A percentile compares a stretch with the other conserved stretches of the same genome.
phyloP scores from a whole-genome alignment of 1,140 invertebrate genomes.

The Agraylea sexmaculata region DNA sequence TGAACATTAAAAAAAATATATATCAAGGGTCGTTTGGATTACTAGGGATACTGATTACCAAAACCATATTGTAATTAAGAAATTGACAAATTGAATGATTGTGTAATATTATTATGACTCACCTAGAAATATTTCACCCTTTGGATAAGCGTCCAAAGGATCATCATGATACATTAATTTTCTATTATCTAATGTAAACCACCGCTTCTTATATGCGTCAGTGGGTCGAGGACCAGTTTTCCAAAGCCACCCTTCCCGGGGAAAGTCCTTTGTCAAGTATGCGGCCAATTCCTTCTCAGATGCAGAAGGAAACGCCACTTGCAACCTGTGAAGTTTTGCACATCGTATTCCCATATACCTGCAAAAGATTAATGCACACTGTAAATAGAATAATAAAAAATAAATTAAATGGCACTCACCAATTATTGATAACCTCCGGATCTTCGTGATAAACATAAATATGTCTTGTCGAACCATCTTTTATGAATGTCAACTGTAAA shows the following conservation, averaged over 20 bases:
- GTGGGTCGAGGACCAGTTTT: constrained; percentile 72
- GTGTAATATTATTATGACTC: no score
- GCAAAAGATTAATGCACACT: constrained; percentile 53
- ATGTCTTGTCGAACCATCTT: constrained; percentile 71
- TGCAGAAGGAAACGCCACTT: constrained; percentile 72
- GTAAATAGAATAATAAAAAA: not conserved
- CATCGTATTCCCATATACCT: constrained; percentile 84
- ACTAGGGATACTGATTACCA: no score
- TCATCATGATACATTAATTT: constrained; percentile 88
- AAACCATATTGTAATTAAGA: no score
- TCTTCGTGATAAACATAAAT: constrained; percentile 81
- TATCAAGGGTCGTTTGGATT: no score
- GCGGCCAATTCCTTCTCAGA: constrained; percentile 62
- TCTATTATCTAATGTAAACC: constrained; percentile 80
- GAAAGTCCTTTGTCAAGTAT: constrained; percentile 67
- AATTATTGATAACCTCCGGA: constrained; percentile 73
- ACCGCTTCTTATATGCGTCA: constrained; percentile 72
- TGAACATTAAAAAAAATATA: no score
- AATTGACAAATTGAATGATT: no score
- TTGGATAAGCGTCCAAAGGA: constrained; percentile 72
- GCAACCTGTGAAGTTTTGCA: constrained; percentile 69
- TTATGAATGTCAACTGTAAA: constrained; percentile 72
- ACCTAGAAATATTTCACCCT: constrained; percentile 81
- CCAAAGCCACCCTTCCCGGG: constrained; percentile 77
- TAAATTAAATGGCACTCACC: constrained; percentile 41